A percentile compares a stretch with the other conserved stretches of the same genome.
Evolutionary conservation across 2,113 vertebrate genomes (phyloP).

Genomic region (Recurvirostra avosetta): DNA sequence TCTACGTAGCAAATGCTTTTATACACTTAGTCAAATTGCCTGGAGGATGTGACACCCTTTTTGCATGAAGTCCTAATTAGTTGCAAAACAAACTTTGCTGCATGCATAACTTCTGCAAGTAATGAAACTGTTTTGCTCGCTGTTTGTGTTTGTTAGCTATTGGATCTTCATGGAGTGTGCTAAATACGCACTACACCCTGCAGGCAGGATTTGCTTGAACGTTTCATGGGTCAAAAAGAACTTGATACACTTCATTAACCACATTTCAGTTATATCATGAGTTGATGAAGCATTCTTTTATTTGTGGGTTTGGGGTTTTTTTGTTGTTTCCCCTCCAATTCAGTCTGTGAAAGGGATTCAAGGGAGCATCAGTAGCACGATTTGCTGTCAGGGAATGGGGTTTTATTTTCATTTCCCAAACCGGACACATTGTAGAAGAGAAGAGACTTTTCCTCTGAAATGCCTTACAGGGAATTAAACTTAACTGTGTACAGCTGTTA

Average conservation of each 20-base stretch:
- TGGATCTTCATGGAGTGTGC: neutral
- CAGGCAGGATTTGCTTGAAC: neutral
- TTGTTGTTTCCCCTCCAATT: neutral
- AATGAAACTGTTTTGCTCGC: constrained; percentile 62
- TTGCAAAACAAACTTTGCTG: constrained; percentile 67
- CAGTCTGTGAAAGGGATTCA: neutral
- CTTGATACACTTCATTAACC: neutral
- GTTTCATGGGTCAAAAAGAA: neutral
- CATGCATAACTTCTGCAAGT: constrained; percentile 56
- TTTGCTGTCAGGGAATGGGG: neutral
- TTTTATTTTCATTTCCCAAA: neutral
- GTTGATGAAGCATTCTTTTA: neutral
- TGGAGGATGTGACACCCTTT: constrained; percentile 65
- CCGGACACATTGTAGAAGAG: fast-evolving
- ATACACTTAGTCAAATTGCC: constrained; percentile 44
- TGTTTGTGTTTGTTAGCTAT: constrained; percentile 18
- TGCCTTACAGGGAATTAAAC: neutral
- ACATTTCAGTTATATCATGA: constrained; percentile 12
- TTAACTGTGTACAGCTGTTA: neutral
- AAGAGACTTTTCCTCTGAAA: neutral
- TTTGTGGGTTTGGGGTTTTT: neutral
- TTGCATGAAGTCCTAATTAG: constrained; percentile 60
- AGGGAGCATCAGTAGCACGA: fast-evolving
- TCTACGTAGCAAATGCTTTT: constrained; percentile 54
- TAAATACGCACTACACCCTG: neutral